Evolutionary conservation across 2,113 vertebrate genomes (phyloP).

Genomic region (Vanacampus margaritifer): DNA sequence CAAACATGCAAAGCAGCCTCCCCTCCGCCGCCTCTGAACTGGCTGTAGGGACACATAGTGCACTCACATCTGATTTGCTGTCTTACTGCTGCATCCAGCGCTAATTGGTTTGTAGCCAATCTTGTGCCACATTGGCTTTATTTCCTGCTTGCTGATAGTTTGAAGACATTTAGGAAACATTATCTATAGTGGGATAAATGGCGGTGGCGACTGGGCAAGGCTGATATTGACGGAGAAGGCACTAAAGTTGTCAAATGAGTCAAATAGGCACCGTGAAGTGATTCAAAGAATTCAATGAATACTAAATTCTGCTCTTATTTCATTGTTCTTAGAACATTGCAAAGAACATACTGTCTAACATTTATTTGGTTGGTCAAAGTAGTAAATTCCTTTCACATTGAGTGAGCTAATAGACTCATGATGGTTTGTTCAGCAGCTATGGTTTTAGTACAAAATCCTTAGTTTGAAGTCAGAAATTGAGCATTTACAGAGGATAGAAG

Average conservation of each 20-base stretch:
- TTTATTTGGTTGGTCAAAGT: background rate
- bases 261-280: background rate
- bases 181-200: background rate
- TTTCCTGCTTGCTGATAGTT: constrained; percentile 11
- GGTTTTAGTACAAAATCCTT: background rate
- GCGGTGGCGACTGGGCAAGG: background rate
- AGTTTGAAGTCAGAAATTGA: background rate
- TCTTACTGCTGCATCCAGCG: constrained; percentile 28
- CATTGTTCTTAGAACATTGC: background rate
- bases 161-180: constrained; percentile 11
- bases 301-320: background rate
- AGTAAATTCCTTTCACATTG: background rate
- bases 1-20: constrained; percentile 16
- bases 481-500: background rate
- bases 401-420: background rate
- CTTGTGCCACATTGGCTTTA: constrained; percentile 20
- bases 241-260: background rate
- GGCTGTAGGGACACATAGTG: constrained; percentile 47
- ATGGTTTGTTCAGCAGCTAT: background rate
- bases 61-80: constrained; percentile 34
- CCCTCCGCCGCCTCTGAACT: constrained; percentile 25
- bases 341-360: background rate
- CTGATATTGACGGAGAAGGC: background rate
- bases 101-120: constrained; percentile 43
- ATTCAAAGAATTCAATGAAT: background rate